Base-by-base conservation (phyloP, 1,140 invertebrate genomes). In the Ridgeia piscesae region DNA sequence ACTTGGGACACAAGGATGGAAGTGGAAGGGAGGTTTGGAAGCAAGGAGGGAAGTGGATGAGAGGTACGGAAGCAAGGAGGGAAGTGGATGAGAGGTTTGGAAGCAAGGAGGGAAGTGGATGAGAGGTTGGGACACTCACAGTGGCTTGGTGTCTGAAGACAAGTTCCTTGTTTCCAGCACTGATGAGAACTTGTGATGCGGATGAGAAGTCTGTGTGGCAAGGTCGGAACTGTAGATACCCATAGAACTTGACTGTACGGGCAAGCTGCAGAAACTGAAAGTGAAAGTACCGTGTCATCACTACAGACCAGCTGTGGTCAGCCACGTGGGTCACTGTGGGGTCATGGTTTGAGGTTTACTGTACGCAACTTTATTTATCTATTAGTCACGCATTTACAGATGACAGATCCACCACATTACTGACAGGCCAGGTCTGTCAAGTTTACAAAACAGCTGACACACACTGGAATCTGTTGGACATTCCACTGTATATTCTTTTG, bases 191-290 rank as follows among this genome's bases (percentile, higher is more conserved):
- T 93, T 96, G 96, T 1, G 97, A 97, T 92, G 97, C 96, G 35
- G 97, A 95, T 0, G 98, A 98, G 96, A 98, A 98, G 96, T 98
- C 98, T 95, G 97, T 97, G 34, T 96, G 95, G 95, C 98, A 98
- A 90, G 97, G 96, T 93, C 97, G 97, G 94, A 98, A 98, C 94
- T 98, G 98, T 92, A 99, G 96, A 94, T 97, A 98, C 11, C 98
- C 98, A 95, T 99, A 99, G 95, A 98, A 98, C 94, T 98, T 98
- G 92, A 98, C 95, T 50, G 97, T 97, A 93, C 97, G 96, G 9
- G 97, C 98, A 93, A 98, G 94, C 94, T 98, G 97, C 93, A 99
- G 96, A 95, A 98, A 99, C 98, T 98, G 96, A 89, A 97, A 97
- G 94, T 93, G 92, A 94, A 93, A 77, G 58, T 77, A 77, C 58